Evolutionary conservation across 2,888 invertebrate species (phyloP), one percentile per base, ranked within the genome.

Genomic region (Malacosoma neustria): DNA sequence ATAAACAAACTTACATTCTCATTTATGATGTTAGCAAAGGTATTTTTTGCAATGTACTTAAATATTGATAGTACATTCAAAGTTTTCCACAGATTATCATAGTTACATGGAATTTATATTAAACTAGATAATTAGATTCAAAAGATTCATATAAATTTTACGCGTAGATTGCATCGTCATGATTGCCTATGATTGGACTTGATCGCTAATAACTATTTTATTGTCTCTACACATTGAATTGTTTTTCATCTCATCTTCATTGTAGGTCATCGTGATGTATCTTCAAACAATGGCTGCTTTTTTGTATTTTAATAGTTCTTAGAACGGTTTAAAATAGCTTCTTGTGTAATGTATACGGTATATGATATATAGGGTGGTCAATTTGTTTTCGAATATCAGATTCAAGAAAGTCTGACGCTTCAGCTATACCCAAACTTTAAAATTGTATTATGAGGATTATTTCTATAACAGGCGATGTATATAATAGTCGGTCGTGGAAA

Each of bases 141-240:
- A 71, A 71, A 72, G 71, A 72, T 72, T 75, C 70, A 76, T 79
- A 74, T 74, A 63, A 57, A 50, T 32, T 55, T 48, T 48, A 49
- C 54, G 49, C 51, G 45, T 59, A 57, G 63, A 61, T 54, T 65
- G 73, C 73, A 55, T 51, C 64, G 75, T 76, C 77, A 76, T 75
- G 74, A 64, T 61, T 69, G 64, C 67, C 62, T 22, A 76, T 75
- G 71, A 72, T 70, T 65, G 58, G 49, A 58, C 54, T 49, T 62
- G 65, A 61, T 62, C 55, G 63, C 69, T 69, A 72, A 64, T 64
- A 65, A 55, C 61, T 56, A 55, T 64, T 65, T 68, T 67, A 76
- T 75, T 77, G 76, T 76, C 68, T 74, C 60, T 59, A 48, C 46
- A 63, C 64, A 67, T 73, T 69, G 69, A 66, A 69, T 72, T 65